Evolutionary conservation across 2,888 invertebrate genomes (phyloP), one percentile per base, ranked within the genome.

Genomic region (Cosmopolites sordidus): DNA sequence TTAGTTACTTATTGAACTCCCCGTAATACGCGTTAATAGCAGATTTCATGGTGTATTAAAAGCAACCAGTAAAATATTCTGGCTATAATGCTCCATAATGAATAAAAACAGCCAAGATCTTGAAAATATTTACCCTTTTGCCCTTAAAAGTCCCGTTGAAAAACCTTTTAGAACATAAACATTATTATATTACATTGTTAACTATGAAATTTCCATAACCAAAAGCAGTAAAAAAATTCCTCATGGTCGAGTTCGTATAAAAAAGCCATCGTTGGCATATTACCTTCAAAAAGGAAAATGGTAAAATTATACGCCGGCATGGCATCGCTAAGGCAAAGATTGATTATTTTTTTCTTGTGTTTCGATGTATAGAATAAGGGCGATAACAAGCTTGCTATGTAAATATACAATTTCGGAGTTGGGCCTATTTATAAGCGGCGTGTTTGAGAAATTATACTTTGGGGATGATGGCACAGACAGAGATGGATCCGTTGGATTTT

Each of bases 371-470:
- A 51, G 27, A 43, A 51, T 48, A 48, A 44, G 55, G 55, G 54
- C 47, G 57, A 59, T 60, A 60, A 60, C 60, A 60, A 60, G 60
- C 58, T 52, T 51, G 45, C 55, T 57, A 60, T 60, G 60, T 59
- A 60, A 60, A 60, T 58, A 43, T 40, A 48, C 51, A 48, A 46
- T 43, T 33, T 43, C 48, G 40, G 41, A 54, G 48, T 44, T 45
- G 48, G 53, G 48, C 53, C 53, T 53, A 48, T 43, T 48, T 53
- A 53, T 53, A 47, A 47, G 44, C 16, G 43, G 43, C 43, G 48
- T 42, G 48, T 49, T 50, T 54, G 50, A 50, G 54, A 54, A 46
- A 54, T 54, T 54, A 54, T 50, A 47, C 50, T 33, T 51, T 29
- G 15, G 50, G 50, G 54, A 43, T 38, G 16, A 40, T 50, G 48